Evolutionary conservation across 2,888 invertebrate genomes (phyloP).

Genomic region (Camponotus fellah): DNA sequence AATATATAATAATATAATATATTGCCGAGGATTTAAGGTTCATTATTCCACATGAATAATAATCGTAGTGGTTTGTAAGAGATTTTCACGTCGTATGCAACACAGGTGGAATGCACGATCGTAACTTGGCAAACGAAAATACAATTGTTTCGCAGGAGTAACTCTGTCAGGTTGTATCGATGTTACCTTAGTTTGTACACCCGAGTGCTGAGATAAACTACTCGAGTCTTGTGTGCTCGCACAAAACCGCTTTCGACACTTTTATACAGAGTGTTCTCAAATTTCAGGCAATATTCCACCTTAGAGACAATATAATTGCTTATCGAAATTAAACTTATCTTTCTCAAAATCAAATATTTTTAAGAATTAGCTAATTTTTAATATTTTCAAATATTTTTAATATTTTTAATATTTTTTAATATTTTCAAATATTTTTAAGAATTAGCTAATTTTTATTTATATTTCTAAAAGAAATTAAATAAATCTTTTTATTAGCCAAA

Average conservation of each 20-base stretch:
- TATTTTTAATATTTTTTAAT: too few species aligned
- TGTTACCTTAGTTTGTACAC: conserved; percentile 2
- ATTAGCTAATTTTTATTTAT: not conserved
- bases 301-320: not conserved
- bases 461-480: not conserved
- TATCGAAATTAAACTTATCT: not conserved
- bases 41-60: not conserved
- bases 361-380: not conserved
- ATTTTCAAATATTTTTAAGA: not conserved
- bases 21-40: not conserved
- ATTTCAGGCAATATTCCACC: not conserved
- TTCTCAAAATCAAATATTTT: not conserved
- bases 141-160: not conserved
- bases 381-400: too few species aligned
- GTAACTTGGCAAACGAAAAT: not conserved
- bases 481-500: not conserved
- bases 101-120: not conserved
- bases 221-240: not conserved
- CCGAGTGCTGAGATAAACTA: conserved; percentile 2
- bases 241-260: not conserved
- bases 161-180: conserved; percentile 13
- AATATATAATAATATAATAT: not conserved
- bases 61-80: not conserved
- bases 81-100: not conserved
- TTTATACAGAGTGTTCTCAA: not conserved